A percentile compares a stretch with the other conserved stretches of the same genome.
Conservation (phyloP, 1,140 invertebrate genomes). For the Camponotus pennsylvanicus region DNA sequence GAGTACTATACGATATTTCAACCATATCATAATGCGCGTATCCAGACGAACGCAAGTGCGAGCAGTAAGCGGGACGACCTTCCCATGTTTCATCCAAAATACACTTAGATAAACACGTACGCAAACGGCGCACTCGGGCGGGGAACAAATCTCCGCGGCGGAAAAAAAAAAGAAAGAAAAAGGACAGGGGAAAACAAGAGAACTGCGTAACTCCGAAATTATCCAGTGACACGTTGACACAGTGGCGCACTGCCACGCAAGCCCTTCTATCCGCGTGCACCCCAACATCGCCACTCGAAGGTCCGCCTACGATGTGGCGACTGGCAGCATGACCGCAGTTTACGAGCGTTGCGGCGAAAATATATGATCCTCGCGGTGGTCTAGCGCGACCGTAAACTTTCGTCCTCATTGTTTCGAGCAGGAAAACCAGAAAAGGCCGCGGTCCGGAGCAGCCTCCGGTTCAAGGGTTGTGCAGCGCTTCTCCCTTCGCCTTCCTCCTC, state of each 20-base stretch:
- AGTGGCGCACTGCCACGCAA: slow-evolving; percentile 53
- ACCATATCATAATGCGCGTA: slow-evolving; percentile 45
- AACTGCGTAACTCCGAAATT: slow-evolving; percentile 48
- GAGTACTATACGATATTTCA: slow-evolving; percentile 29
- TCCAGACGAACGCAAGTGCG: slow-evolving; percentile 37
- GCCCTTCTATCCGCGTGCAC: slow-evolving; percentile 8
- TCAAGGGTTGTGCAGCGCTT: slow-evolving; percentile 76
- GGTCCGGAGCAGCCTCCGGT: slow-evolving; percentile 50
- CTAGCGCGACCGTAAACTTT: slow-evolving; percentile 81
- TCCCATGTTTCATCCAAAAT: slow-evolving; percentile 58
- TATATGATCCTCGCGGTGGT: slow-evolving; percentile 79
- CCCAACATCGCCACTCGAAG: slow-evolving; percentile 15
- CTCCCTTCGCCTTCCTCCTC: no score
- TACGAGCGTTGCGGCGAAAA: slow-evolving; percentile 81
- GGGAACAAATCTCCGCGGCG: slow-evolving; percentile 47
- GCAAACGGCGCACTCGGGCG: slow-evolving; percentile 23
- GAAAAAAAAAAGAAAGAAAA: slow-evolving; percentile 1
- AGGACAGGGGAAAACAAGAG: slow-evolving; percentile 30
- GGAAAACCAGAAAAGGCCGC: slow-evolving; percentile 70
- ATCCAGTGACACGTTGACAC: slow-evolving; percentile 67
- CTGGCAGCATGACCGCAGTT: slow-evolving; percentile 78
- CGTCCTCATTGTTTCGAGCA: slow-evolving; percentile 82
- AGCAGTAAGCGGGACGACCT: slow-evolving; percentile 27
- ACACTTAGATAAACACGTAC: slow-evolving; percentile 55
- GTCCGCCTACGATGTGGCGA: slow-evolving; percentile 64